Base-by-base conservation (phyloP, 2,888 invertebrate genomes). In the Caenorhabditis parvicauda region DNA sequence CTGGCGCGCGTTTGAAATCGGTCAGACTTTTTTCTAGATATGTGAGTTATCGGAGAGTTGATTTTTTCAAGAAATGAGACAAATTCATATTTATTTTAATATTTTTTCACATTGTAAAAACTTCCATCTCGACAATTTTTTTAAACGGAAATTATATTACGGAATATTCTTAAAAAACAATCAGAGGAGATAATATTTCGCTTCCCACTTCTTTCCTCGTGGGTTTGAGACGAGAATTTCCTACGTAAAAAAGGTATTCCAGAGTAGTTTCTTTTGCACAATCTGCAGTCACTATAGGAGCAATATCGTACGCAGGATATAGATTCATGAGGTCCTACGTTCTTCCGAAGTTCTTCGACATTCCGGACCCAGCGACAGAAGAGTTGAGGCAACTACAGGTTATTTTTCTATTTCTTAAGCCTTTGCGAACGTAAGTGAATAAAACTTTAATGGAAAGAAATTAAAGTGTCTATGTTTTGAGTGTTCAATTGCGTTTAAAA, bases 311-410 rank as follows among this genome's bases (percentile, higher is more conserved):
- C 48, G 69, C 75, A 25, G 72, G 74, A 25, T 79, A 79, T 55
- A 60, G 70, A 29, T 72, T 79, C 41, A 57, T 79, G 19, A 66
- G 79, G 6, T 72, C 74, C 7, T 77, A 67, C 60, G 60, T 80
- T 21, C 57, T 80, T 19, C 80, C 80, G 5, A 62, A 64, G 35
- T 76, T 76, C 56, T 79, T 80, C 53, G 72, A 75, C 51, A 72
- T 77, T 53, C 72, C 76, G 24, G 75, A 77, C 51, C 74, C 76
- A 22, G 77, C 70, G 5, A 69, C 73, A 6, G 71, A 77, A 51
- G 70, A 74, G 32, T 41, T 66, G 14, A 50, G 70, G 38, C 58
- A 61, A 37, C 53, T 69, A 17, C 75, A 74, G 64, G 69, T 64
- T 32, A 25, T n/a, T 28, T 22, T 12, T 32, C n/a, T n/a, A n/a